Evolutionary conservation across 1,140 invertebrate genomes (phyloP), one percentile per base, ranked within the genome.

Genomic region (Listronotus bonariensis): DNA sequence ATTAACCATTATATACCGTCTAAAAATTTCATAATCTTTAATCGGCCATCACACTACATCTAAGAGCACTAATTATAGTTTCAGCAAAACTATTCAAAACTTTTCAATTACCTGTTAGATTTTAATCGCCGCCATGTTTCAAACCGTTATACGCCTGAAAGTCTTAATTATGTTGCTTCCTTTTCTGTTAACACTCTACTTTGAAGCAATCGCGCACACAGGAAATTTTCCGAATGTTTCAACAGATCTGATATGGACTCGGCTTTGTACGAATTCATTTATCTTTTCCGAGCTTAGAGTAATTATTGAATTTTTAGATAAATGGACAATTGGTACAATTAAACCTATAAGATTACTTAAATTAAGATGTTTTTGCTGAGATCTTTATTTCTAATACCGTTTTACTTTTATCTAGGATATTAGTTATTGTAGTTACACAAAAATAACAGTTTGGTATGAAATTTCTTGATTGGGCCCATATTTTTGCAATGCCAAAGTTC

Each of bases 61-160:
- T 26, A 60, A 31, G 48, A 36, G 38, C 49, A 40, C 51, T 63
- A 63, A 63, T 63, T 55, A 63, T 55, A 63, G 60, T 55, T 15
- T 32, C 26, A 52, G 58, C 49, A 55, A 63, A 62, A 63, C 60
- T 63, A 55, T 63, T 55, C 51, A 40, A 55, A 55, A 42, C 60
- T 63, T 63, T 63, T 63, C 60, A 63, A 63, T 63, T 63, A 63
- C 60, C 51, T 48, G 51, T 42, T 59, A 65, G 48, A 57, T 59
- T 58, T 46, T 59, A 58, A 52, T 65, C 63, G 63, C 26, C 17
- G 53, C 10, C 54, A 49, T 51, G 53, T 58, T 41, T 32, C 46
- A 26, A 36, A 10, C 61, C 43, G 61, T 48, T 56, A 55, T 42
- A 55, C 53, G 61, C 18, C 54, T 42, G 17, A 42, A 64, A 65